Base-by-base conservation (phyloP, 2,888 invertebrate species). In the Nymphalis urticae region DNA sequence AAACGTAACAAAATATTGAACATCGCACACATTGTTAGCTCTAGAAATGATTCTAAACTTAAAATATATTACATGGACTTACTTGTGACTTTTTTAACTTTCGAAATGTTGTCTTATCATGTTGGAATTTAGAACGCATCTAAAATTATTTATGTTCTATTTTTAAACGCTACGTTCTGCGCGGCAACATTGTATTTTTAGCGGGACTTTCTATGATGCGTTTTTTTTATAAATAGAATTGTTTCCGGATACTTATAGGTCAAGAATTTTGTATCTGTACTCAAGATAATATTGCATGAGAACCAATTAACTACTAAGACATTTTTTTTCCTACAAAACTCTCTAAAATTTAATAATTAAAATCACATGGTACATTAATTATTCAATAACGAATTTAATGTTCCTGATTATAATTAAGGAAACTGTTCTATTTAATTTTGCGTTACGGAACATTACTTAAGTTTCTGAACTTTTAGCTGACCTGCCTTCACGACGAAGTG, bases 161-260 rank as follows among this genome's bases (percentile, higher is more conserved):
- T 75, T 75, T 65, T 56, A 68, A 68, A 69, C 72, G 69, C 48
- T 70, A 65, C 68, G 66, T 69, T 66, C 70, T 72, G 72, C 65
- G 74, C 69, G 70, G 70, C 64, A 69, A 71, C 72, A 68, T 69
- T 73, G 51, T 76, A 75, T 76, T 75, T 75, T 72, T 71, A 73
- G 74, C 74, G 69, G 69, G 68, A 74, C 67, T 74, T 74, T 75
- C 72, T 64, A 70, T 63, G 72, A 73, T 72, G 61, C 64, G 62
- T 71, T 61, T 70, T 61, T n/a, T 70, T 73, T 76, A 75, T 71
- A 62, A 71, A 72, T 73, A 74, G 63, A 66, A 36, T 61, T 62
- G 71, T 70, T 68, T 66, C 62, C 66, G 68, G 69, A 71, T 66
- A 67, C 62, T 67, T 69, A 72, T 69, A 66, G 71, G 66, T 71